Evolutionary conservation across 1,140 invertebrate genomes (phyloP).

Genomic region (Archegozetes longisetosus): DNA sequence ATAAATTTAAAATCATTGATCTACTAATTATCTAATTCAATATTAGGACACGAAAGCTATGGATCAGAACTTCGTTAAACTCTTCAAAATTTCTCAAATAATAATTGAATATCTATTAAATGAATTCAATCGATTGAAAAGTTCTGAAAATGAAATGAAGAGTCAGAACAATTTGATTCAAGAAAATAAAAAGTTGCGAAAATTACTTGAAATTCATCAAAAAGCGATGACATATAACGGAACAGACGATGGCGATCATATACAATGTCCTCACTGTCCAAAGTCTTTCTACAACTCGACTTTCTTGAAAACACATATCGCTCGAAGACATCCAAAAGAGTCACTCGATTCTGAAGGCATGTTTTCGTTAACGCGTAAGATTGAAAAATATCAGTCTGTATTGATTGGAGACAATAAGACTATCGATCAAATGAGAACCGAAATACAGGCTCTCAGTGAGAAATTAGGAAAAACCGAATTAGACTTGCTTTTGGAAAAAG

Average conservation of each 20-base stretch:
- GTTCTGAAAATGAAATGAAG: not conserved
- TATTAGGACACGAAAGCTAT: not conserved
- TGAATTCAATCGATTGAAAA: not conserved
- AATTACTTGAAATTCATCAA: constrained; percentile 6
- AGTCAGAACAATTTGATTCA: constrained; percentile 6
- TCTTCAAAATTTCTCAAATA: constrained; percentile 4
- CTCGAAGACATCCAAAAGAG: constrained; percentile 1
- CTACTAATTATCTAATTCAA: not conserved
- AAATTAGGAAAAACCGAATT: constrained; percentile 1
- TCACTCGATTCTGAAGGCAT: not conserved
- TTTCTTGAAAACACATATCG: constrained; percentile 3
- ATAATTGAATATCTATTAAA: constrained; percentile 6
- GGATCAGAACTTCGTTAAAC: not conserved
- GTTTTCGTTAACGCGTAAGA: not conserved
- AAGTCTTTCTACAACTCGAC: constrained; percentile 4
- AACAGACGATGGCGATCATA: not conserved
- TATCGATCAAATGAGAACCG: not conserved
- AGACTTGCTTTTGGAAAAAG: constrained; percentile 1
- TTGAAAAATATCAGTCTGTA: not conserved
- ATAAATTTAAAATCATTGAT: not conserved
- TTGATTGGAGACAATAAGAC: not conserved
- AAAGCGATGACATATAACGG: constrained; percentile 3
- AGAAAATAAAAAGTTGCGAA: constrained; percentile 9
- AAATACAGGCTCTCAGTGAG: not conserved
- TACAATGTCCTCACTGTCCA: constrained; percentile 9